Evolutionary conservation across 1,140 invertebrate species (phyloP).

Genomic region (Neocloeon triangulifer): DNA sequence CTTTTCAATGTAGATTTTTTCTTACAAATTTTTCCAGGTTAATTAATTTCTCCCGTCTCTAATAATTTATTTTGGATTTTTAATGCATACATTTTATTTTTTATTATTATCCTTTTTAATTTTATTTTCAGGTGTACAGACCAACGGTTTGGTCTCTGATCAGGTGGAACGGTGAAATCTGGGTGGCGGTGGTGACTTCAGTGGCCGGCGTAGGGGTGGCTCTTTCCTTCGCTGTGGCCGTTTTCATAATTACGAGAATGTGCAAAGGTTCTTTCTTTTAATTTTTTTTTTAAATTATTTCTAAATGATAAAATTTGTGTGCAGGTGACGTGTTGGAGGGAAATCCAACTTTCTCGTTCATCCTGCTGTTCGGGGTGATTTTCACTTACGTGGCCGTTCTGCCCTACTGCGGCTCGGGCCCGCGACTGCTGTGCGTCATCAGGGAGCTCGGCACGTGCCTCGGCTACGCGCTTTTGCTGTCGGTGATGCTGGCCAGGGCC

Average conservation of each 20-base stretch:
- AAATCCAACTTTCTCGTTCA: slow-evolving; percentile 22
- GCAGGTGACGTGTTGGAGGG: slow-evolving; percentile 19
- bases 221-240: slow-evolving; percentile 19
- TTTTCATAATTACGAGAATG: slow-evolving; percentile 25
- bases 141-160: no score
- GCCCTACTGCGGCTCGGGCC: slow-evolving; percentile 25
- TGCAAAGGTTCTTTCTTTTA: slow-evolving; percentile 20
- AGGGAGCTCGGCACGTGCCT: slow-evolving; percentile 25
- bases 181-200: slow-evolving; percentile 23
- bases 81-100: no score
- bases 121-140: no score
- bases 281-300: no score
- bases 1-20: no score
- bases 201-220: slow-evolving; percentile 20
- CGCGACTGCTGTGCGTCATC: slow-evolving; percentile 18
- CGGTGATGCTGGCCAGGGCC: slow-evolving; percentile 27
- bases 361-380: slow-evolving; percentile 21
- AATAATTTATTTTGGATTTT: no score
- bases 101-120: no score
- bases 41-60: no score
- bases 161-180: slow-evolving; percentile 16
- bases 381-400: slow-evolving; percentile 24
- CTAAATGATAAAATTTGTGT: no score
- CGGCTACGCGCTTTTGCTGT: slow-evolving; percentile 26
- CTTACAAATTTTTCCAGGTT: no score